phyloP scores from a whole-genome alignment of 2,888 invertebrate species.

The Gryllus longicercus region DNA sequence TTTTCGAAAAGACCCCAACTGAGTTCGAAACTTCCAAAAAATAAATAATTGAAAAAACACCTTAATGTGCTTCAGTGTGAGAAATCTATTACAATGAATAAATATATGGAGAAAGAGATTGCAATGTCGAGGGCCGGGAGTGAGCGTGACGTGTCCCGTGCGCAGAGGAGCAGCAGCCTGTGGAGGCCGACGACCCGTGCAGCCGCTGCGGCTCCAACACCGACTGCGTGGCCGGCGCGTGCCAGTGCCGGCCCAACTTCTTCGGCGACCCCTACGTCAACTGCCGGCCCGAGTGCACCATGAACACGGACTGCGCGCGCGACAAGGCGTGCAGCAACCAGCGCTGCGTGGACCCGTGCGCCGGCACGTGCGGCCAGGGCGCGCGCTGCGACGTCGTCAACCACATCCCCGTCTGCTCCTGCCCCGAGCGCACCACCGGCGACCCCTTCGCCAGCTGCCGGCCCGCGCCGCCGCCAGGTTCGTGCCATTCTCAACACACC shows the following conservation, averaged over 20 bases:
- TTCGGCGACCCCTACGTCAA: slow-evolving; percentile 66
- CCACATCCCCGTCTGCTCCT: slow-evolving; percentile 59
- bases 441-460: slow-evolving; percentile 42
- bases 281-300: slow-evolving; percentile 74
- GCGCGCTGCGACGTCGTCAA: slow-evolving; percentile 56
- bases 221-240: slow-evolving; percentile 59
- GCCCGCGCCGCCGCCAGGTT: slow-evolving; percentile 32
- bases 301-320: slow-evolving; percentile 66
- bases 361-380: slow-evolving; percentile 55
- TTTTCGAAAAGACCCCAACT: too few species aligned
- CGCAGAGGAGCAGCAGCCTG: slow-evolving; percentile 49
- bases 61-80: too few species aligned
- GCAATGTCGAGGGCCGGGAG: too few species aligned
- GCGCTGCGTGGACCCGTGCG: slow-evolving; percentile 68
- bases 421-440: slow-evolving; percentile 54
- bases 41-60: too few species aligned
- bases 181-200: slow-evolving; percentile 56
- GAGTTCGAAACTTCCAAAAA: too few species aligned
- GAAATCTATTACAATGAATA: too few species aligned
- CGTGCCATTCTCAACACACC: neutral
- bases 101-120: too few species aligned
- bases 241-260: slow-evolving; percentile 67
- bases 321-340: slow-evolving; percentile 70
- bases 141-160: too few species aligned
- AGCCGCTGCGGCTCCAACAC: slow-evolving; percentile 66